These are phyloP conservation scores for Siniperca chuatsi DNA, from an alignment of 2,113 vertebrate species.

Conservation along the genomic window DNA sequence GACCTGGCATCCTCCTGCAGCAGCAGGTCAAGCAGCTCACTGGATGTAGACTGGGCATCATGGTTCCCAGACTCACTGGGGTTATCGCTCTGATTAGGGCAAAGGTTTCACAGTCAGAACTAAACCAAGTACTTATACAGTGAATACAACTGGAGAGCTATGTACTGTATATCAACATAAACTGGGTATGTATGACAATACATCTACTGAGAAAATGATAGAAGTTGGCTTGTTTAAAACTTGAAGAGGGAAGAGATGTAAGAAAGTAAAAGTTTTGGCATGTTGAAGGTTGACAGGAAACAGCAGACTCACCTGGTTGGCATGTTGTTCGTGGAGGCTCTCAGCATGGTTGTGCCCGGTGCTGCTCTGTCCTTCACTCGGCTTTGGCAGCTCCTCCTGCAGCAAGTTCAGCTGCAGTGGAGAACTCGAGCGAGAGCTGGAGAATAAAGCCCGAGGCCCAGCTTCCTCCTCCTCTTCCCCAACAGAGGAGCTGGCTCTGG, in stretches of 20 bases:
- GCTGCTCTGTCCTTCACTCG: constrained; percentile 69
- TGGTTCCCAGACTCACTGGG: constrained; percentile 75
- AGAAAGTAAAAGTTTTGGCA: not conserved
- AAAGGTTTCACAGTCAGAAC: constrained; percentile 18
- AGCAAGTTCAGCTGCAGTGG: constrained; percentile 90
- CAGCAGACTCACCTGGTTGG: constrained; percentile 65
- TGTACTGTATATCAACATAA: not conserved
- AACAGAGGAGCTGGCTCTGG: constrained; percentile 56
- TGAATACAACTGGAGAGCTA: not conserved
- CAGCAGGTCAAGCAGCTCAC: constrained; percentile 75
- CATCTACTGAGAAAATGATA: not conserved
- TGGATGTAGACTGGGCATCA: constrained; percentile 75
- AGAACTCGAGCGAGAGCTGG: constrained; percentile 89
- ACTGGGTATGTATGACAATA: not conserved
- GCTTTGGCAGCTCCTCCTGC: constrained; percentile 87
- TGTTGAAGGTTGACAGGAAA: not conserved
- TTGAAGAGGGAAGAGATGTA: too few relatives aligned
- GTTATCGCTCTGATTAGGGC: constrained; percentile 75
- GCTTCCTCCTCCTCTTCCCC: constrained; percentile 71
- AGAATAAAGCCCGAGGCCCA: constrained; percentile 67
- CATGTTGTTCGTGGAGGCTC: constrained; percentile 75
- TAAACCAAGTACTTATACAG: not conserved
- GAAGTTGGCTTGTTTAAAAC: not conserved
- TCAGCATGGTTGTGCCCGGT: constrained; percentile 61
- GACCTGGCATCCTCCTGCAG: constrained; percentile 81